Conservation (phyloP, 2,888 invertebrate genomes). For the Agrochola lota region DNA sequence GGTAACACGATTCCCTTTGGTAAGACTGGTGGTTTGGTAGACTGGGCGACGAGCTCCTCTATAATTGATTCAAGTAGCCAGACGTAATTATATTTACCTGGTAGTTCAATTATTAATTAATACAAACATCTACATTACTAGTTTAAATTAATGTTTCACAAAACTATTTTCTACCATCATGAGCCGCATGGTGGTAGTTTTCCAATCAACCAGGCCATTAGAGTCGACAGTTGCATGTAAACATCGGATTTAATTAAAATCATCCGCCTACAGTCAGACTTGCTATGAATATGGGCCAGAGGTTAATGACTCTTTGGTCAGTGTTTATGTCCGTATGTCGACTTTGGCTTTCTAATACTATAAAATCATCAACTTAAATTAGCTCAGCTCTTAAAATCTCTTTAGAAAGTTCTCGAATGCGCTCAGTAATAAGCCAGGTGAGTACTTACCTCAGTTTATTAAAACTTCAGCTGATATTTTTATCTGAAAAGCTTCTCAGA, state of each 20-base stretch:
- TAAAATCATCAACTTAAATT: conserved; percentile 2
- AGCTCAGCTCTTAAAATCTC: conserved; percentile 1
- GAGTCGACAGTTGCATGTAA: conserved; percentile 53
- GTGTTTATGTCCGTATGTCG: neutral
- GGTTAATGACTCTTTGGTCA: conserved; percentile 5
- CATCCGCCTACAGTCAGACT: conserved; percentile 1
- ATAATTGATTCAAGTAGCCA: neutral
- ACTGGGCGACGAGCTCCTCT: neutral
- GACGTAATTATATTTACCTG: neutral
- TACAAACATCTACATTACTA: neutral
- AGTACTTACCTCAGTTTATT: conserved; percentile 22
- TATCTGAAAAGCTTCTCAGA: conserved; percentile 32
- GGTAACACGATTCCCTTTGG: neutral
- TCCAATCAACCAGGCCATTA: conserved; percentile 52
- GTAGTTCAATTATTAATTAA: neutral
- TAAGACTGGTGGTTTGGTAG: neutral
- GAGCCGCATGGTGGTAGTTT: conserved; percentile 23
- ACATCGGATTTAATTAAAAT: conserved; percentile 59
- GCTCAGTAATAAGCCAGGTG: conserved; percentile 29
- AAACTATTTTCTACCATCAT: conserved; percentile 7
- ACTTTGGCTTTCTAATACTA: neutral
- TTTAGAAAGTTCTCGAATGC: conserved; percentile 6
- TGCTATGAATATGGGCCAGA: conserved; percentile 16
- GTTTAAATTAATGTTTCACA: neutral
- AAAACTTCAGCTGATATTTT: conserved; percentile 34